Base-by-base conservation (phyloP, 1,140 invertebrate species). In the Sycobia sp. region DNA sequence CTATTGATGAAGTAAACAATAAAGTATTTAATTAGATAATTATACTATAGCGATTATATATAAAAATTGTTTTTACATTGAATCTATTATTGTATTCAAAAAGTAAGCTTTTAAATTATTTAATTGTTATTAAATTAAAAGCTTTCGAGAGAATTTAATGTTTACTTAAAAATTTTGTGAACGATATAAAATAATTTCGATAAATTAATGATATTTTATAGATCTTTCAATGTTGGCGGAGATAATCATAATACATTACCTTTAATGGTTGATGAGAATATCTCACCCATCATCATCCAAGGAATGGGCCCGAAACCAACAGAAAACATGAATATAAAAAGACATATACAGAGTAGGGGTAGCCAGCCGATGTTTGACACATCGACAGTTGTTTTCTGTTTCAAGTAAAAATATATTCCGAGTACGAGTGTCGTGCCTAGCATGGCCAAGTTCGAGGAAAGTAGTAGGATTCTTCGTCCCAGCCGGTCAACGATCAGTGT, bases 291-390 rank as follows among this genome's bases (percentile, higher is more conserved):
- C 85, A 92, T 88, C 80, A 91, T 85, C 88, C 91, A 93, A 0
- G 91, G 89, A 25, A 94, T 88, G 0, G 91, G 91, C 2, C 91
- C 91, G 63, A 88, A 88, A 27, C 91, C 91, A 20, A 93, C 73
- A 0, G 89, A 89, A 77, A 92, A 93, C n/a, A 88, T 83, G 23
- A 90, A 73, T 29, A 92, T 90, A 76, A 91, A 96, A 1, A 90
- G 55, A 32, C 89, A 88, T 5, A 95, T 72, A 44, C 87, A 87
- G 1, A 87, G 63, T 1, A 95, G 73, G 0, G 93, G 91, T 38
- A 94, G 72, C 87, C 88, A 91, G 2, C 84, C 85, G 22, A 91
- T 85, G 11, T 81, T 75, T 10, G 69, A 68, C 9, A 81, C 78
- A 0, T 83, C 76, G 58, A 84, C 80, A 60, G 68, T 61, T 7